Conservation (phyloP, 1,140 invertebrate species). For the Neotoxoptera formosana region DNA sequence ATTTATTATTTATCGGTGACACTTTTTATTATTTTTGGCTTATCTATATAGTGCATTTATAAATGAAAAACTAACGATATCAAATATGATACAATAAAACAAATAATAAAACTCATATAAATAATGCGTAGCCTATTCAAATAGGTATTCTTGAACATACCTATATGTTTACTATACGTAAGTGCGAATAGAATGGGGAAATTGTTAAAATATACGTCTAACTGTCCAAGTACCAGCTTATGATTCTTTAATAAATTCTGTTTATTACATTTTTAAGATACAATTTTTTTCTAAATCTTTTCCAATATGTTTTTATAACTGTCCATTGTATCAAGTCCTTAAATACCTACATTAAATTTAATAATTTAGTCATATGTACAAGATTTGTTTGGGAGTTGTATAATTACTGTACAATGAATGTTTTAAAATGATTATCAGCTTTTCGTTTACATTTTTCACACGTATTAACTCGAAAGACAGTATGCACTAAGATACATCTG, state of each 20-base stretch:
- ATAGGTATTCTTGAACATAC: not conserved
- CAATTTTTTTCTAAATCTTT: not conserved
- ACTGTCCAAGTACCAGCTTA: not conserved
- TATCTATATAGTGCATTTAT: slow-evolving; percentile 36
- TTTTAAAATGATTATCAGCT: not conserved
- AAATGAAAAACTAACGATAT: not conserved
- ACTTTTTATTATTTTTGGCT: slow-evolving; percentile 62
- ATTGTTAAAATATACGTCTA: not conserved
- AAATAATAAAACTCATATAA: not conserved
- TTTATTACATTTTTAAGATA: not conserved
- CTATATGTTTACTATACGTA: no score
- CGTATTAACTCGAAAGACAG: not conserved
- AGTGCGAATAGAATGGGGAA: not conserved
- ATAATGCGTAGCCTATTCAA: not conserved
- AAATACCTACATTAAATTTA: not conserved
- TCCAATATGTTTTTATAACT: not conserved
- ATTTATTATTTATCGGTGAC: not conserved
- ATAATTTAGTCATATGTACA: not conserved
- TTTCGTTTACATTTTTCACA: not conserved
- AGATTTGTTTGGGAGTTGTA: not conserved
- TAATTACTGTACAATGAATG: not conserved
- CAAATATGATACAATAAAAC: not conserved
- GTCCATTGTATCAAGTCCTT: not conserved
- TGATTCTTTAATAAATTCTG: not conserved
- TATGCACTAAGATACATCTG: not conserved